phyloP scores from a whole-genome alignment of 2,797 vertebrate species.

The Meriones psammophilus region DNA sequence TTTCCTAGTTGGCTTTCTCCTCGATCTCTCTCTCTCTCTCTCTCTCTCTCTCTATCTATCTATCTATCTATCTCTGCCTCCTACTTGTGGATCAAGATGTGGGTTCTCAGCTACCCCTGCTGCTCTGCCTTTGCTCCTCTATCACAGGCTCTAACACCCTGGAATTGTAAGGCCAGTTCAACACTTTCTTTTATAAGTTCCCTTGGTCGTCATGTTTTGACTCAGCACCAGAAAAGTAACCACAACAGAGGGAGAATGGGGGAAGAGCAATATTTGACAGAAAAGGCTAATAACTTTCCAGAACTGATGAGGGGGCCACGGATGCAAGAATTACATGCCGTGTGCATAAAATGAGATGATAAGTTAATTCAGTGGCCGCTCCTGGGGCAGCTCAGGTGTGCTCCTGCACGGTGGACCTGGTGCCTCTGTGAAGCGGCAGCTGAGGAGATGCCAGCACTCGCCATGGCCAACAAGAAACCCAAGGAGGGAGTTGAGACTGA shows the following conservation, averaged over 20 bases:
- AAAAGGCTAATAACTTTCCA: not conserved
- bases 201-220: not conserved
- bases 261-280: not conserved
- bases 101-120: not conserved
- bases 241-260: not conserved
- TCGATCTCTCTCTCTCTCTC: too few relatives aligned
- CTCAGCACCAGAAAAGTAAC: not conserved
- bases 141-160: too few relatives aligned
- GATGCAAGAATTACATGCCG: not conserved
- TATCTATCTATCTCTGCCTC: not conserved
- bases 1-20: not conserved
- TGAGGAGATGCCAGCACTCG: too few relatives aligned
- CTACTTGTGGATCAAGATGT: not conserved
- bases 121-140: not conserved
- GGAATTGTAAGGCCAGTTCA: not conserved
- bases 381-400: too few relatives aligned
- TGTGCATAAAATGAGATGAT: not conserved
- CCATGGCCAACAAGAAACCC: too few relatives aligned
- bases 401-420: too few relatives aligned
- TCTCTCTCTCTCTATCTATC: too few relatives aligned
- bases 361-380: too few relatives aligned
- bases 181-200: not conserved
- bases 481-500: too few relatives aligned
- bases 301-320: not conserved
- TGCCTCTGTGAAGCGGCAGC: too few relatives aligned